These are phyloP conservation scores for Marcusenius ussheri DNA, from an alignment of 2,113 vertebrate species.

Conservation along the genomic window DNA sequence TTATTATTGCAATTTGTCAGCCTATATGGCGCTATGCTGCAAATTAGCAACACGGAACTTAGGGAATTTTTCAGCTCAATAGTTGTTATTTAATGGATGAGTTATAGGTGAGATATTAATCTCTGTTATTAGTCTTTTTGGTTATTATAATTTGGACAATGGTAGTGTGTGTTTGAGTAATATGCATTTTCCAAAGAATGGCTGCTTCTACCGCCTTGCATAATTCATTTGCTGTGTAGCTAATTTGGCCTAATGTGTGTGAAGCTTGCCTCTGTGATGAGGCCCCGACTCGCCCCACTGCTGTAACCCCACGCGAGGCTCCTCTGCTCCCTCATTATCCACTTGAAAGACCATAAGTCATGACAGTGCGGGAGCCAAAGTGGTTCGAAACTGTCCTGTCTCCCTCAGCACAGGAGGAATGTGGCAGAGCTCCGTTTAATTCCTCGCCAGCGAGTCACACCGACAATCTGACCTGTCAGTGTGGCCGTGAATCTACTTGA, in stretches of 20 bases:
- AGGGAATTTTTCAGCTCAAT: neutral
- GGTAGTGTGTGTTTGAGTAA: neutral
- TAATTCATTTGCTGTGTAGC: neutral
- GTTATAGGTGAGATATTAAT: neutral
- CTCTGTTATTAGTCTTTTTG: neutral
- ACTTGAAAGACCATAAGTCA: slow-evolving; percentile 30
- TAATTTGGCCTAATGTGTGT: neutral
- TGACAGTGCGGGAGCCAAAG: slow-evolving; percentile 36
- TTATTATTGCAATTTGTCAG: neutral
- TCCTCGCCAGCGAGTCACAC: slow-evolving; percentile 64
- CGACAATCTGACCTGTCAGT: slow-evolving; percentile 66
- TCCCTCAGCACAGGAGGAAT: slow-evolving; percentile 23
- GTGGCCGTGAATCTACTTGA: slow-evolving; percentile 61
- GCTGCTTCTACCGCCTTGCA: neutral
- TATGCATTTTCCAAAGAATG: neutral
- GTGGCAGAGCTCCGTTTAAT: slow-evolving; percentile 46
- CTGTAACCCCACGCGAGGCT: neutral
- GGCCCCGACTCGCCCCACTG: neutral
- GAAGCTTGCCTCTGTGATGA: neutral
- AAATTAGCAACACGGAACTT: neutral
- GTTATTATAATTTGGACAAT: neutral
- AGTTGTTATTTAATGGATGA: neutral
- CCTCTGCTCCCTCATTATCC: slow-evolving; percentile 5
- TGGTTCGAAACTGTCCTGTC: slow-evolving; percentile 10
- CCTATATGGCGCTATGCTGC: neutral